These are phyloP conservation scores for Odobenus rosmarus DNA, from an alignment of 2,113 vertebrate genomes.

Conservation along the genomic window DNA sequence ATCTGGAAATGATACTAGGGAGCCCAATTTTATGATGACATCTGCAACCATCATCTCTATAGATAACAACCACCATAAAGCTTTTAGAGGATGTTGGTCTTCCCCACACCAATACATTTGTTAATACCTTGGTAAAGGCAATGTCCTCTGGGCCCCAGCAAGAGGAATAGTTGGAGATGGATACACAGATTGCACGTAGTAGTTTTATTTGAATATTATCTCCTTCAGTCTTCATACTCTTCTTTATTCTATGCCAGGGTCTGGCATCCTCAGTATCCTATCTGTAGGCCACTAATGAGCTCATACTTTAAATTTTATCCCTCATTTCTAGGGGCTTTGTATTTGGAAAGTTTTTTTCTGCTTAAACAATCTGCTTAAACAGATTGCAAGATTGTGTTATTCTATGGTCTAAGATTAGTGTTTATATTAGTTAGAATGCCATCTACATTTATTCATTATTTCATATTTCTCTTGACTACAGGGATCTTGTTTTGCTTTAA, in stretches of 20 bases:
- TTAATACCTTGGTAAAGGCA: neutral
- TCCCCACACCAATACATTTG: neutral
- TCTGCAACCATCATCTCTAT: neutral
- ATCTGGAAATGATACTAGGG: conserved; percentile 43
- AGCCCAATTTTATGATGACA: neutral
- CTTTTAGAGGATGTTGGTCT: neutral
- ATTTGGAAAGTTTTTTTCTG: neutral
- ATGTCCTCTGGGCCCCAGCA: neutral
- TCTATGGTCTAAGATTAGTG: conserved; percentile 11
- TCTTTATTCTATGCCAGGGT: neutral
- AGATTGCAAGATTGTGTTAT: neutral
- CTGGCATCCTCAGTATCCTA: neutral
- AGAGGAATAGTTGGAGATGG: neutral
- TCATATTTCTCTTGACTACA: neutral
- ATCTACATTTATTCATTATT: neutral
- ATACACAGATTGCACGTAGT: neutral
- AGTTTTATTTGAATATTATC: neutral
- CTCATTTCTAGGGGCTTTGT: neutral
- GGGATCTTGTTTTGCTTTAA: neutral
- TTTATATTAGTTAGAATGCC: neutral
- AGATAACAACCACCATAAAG: neutral
- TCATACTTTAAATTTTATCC: neutral
- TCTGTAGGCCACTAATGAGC: neutral
- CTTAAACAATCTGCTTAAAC: neutral
- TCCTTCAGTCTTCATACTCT: neutral